Percentiles rank a stretch among this genome's conserved stretches.
These are phyloP conservation scores for Clarias gariepinus DNA, from an alignment of 2,113 vertebrate genomes.

Conservation along the genomic window DNA sequence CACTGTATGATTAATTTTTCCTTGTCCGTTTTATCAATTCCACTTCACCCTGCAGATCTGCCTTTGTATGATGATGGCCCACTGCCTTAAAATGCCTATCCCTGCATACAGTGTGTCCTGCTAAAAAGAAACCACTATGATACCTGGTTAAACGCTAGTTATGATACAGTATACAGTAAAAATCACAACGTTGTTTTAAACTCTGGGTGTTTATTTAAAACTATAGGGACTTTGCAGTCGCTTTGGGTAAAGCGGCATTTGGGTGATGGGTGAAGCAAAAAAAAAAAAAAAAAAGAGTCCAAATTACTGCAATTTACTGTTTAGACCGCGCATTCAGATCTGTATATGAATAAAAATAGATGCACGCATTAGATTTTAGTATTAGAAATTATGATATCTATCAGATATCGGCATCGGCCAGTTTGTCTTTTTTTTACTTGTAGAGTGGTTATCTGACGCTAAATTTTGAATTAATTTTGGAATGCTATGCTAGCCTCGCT, in stretches of 20 bases:
- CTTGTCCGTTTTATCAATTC: neutral
- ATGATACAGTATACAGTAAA: neutral
- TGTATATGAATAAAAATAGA: conserved; percentile 19
- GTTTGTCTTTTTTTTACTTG: neutral
- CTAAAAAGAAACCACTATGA: neutral
- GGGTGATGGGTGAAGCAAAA: neutral
- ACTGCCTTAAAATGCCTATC: neutral
- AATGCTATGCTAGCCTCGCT: conserved; percentile 6
- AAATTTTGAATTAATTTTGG: neutral
- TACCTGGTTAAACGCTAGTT: neutral
- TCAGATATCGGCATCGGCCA: no score
- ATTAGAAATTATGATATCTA: neutral
- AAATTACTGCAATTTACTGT: neutral
- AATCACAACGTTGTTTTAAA: no score
- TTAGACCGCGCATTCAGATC: neutral
- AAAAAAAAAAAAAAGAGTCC: neutral
- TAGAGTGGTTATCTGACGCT: neutral
- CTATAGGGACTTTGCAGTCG: neutral
- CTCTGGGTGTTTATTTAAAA: no score
- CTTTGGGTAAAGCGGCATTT: neutral
- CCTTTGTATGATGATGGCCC: neutral
- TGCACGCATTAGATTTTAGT: neutral
- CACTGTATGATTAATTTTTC: neutral
- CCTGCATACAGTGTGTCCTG: no score
- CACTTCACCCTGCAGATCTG: neutral